Percentiles rank a stretch among this genome's conserved stretches.
These are phyloP conservation scores for Lophochroa leadbeateri DNA, from an alignment of 2,113 vertebrate genomes.

Conservation along the genomic window DNA sequence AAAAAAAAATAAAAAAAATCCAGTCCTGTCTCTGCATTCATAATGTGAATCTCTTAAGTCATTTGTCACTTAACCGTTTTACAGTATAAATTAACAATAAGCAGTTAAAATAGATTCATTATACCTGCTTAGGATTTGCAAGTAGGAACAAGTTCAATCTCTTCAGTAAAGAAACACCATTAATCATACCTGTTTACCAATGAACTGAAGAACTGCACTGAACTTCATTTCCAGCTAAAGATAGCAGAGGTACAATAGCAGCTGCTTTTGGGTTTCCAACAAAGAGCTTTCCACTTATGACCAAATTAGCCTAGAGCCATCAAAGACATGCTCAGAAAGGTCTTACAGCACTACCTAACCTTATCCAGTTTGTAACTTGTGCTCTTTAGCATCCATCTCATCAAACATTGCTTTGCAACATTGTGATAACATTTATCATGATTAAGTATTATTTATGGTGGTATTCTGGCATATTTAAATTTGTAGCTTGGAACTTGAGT, in stretches of 20 bases:
- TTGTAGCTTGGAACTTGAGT: background rate
- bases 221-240: background rate
- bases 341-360: background rate
- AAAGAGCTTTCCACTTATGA: background rate
- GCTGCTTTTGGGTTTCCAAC: background rate
- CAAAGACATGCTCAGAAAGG: background rate
- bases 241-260: background rate
- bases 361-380: background rate
- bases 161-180: background rate
- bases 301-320: background rate
- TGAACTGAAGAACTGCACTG: fast-evolving
- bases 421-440: background rate
- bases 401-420: background rate
- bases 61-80: background rate
- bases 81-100: background rate
- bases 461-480: background rate
- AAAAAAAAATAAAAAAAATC: background rate
- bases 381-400: background rate
- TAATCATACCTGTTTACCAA: background rate
- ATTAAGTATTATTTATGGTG: background rate
- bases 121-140: background rate
- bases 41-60: background rate
- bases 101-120: background rate
- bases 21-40: background rate
- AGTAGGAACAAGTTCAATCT: background rate